Evolutionary conservation across 2,113 vertebrate species (phyloP), one percentile per base, ranked within the genome.

Genomic region (Bos indicus): DNA sequence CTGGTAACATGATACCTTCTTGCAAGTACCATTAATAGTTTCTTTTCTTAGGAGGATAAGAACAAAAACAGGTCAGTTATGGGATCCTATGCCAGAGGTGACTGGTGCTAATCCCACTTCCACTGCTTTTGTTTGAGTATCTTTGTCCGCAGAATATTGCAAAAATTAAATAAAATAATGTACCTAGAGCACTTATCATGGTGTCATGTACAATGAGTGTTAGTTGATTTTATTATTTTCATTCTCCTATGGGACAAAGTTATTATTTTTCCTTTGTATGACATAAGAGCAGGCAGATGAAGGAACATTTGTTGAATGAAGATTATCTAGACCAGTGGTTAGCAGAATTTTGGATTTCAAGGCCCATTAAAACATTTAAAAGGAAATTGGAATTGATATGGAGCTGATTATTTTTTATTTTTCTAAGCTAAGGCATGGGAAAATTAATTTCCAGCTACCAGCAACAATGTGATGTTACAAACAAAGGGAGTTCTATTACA

Each of bases 281-380:
- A 78, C 59, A 54, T 86, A 95, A 88, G 81, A 94, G 82, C n/a
- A 94, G 33, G n/a, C 78, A 94, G 60, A 83, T 83, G 60, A 97
- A 86, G 54, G 83, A 93, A 87, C 40, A 64, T 96, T 96, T 97
- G 25, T 64, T 94, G 91, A 97, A 88, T 74, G 82, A 95, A 94
- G 88, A 97, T 97, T 97, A 91, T 91, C 52, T 97, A 96, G 64
- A 78, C 60, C 54, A 95, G 15, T 91, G 78, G 86, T 86, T 97
- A 64, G 77, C 64, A 93, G 91, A 92, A 92, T 81, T 97, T 95
- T 93, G 88, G 40, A 98, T 95, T 96, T 93, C 91, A 97, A 98
- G 89, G 78, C 17, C 91, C 86, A 96, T 96, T 97, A 91, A 93
- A 95, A 97, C 91, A 88, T 97, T 94, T 33, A 82, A 95, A 97